Evolutionary conservation across 2,113 vertebrate genomes (phyloP), one percentile per base, ranked within the genome.

Genomic region (Caretta caretta): DNA sequence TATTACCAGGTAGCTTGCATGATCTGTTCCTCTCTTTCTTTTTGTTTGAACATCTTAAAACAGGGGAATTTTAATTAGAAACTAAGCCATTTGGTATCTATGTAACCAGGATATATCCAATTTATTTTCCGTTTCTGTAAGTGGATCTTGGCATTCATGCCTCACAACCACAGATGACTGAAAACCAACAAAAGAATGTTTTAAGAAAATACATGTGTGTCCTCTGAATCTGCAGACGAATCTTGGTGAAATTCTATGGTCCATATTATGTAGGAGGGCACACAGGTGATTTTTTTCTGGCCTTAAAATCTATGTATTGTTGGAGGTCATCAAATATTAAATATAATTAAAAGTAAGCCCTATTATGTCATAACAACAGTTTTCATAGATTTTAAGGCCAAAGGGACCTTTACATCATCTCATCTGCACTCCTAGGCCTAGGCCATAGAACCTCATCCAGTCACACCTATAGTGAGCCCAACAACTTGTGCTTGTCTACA

Each of bases 51-150:
- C 81, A 79, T 54, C 5, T 79, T 20, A 3, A 51, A 82, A 85
- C 81, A 84, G 51, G 81, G 3, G 3, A 90, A 85, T 59, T 83
- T 82, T 79, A 79, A 80, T 48, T 20, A 19, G 51, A 87, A 93
- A 80, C 79, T 87, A 93, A 90, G 27, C n/a, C 14, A 65, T 11
- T 76, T 59, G 14, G 1, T 81, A 76, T 46, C 8, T 3, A 27
- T 17, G 13, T 54, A 93, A 59, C 2, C 20, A 50, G 51, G 46
- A 80, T 62, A 87, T 80, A 91, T 95, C 29, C 83, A 90, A 19
- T 42, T 85, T 62, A 69, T 89, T 79, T 92, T 87, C 16, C 46
- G 7, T 82, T 96, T 78, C 42, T 95, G 42, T 89, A 96, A 90
- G 38, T 22, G 17, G 10, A 59, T 4, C 16, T 48, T 12, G 82